Conservation (phyloP, 2,797 vertebrate genomes). For the Anableps anableps region DNA sequence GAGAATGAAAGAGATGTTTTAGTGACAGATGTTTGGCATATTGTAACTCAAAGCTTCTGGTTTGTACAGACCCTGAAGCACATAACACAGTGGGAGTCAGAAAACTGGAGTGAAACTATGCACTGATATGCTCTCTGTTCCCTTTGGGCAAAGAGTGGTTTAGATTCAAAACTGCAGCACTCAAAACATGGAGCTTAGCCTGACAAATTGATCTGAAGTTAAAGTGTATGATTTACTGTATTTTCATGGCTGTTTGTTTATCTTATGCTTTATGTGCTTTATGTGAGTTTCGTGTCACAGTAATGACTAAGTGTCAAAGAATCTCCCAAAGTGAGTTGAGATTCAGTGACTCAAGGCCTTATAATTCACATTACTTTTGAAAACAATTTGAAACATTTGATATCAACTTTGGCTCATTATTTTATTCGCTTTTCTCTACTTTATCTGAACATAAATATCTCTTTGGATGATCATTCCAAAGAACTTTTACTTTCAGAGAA, state of each 20-base stretch:
- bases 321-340: background rate
- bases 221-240: slow-evolving; percentile 43
- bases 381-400: background rate
- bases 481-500: background rate
- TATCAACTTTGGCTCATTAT: background rate
- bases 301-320: background rate
- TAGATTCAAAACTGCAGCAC: slow-evolving; percentile 51
- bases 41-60: slow-evolving; percentile 71
- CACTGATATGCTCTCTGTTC: slow-evolving; percentile 60
- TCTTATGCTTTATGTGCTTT: background rate
- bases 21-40: slow-evolving; percentile 73
- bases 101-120: slow-evolving; percentile 69
- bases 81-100: slow-evolving; percentile 63
- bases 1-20: slow-evolving; percentile 64
- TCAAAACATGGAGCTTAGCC: slow-evolving; percentile 43
- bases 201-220: slow-evolving; percentile 59
- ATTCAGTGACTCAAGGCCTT: background rate
- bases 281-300: background rate
- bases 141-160: slow-evolving; percentile 57
- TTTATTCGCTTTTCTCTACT: background rate
- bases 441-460: background rate
- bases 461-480: background rate
- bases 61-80: slow-evolving; percentile 65
- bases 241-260: slow-evolving; percentile 45
- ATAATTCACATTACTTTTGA: background rate